A percentile compares a stretch with the other conserved stretches of the same genome.
These are phyloP conservation scores for Clistopyga incitator DNA, from an alignment of 2,888 invertebrate species.

Conservation along the genomic window DNA sequence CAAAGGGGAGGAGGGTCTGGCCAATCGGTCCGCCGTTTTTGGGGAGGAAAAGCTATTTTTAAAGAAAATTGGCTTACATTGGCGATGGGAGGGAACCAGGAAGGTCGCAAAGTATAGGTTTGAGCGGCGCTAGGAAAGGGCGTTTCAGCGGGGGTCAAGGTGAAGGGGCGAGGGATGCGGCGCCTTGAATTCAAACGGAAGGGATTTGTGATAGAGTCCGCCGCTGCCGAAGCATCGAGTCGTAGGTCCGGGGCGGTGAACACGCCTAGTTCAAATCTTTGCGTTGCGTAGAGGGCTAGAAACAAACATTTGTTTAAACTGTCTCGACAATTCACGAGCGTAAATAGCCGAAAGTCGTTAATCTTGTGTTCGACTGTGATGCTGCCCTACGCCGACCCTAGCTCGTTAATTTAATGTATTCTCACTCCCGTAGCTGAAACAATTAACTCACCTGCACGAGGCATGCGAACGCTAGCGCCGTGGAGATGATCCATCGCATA, in stretches of 20 bases:
- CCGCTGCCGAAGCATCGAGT: conserved; percentile 40
- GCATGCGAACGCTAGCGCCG: conserved; percentile 52
- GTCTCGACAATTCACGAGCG: conserved; percentile 77
- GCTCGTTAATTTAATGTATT: conserved; percentile 80
- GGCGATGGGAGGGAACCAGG: conserved; percentile 38
- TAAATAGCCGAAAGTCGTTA: conserved; percentile 79
- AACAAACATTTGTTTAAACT: conserved; percentile 81
- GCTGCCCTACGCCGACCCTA: conserved; percentile 46
- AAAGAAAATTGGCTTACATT: conserved; percentile 63
- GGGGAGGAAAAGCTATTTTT: conserved; percentile 43
- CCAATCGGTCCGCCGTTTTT: conserved; percentile 34
- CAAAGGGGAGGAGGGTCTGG: conserved; percentile 3
- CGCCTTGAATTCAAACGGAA: conserved; percentile 54
- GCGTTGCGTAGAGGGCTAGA: conserved; percentile 39
- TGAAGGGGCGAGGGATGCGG: conserved; percentile 55
- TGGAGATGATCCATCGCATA: conserved; percentile 70
- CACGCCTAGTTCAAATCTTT: neutral
- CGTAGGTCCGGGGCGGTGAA: conserved; percentile 67
- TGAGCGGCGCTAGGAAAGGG: conserved; percentile 69
- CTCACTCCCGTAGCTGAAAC: conserved; percentile 80
- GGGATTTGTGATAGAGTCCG: conserved; percentile 51
- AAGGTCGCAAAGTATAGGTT: conserved; percentile 52
- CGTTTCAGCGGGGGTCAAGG: conserved; percentile 62
- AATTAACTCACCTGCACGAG: conserved; percentile 71
- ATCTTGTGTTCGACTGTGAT: conserved; percentile 75